Conservation (phyloP, 2,888 invertebrate species). For the Drosophila pegasa region DNA sequence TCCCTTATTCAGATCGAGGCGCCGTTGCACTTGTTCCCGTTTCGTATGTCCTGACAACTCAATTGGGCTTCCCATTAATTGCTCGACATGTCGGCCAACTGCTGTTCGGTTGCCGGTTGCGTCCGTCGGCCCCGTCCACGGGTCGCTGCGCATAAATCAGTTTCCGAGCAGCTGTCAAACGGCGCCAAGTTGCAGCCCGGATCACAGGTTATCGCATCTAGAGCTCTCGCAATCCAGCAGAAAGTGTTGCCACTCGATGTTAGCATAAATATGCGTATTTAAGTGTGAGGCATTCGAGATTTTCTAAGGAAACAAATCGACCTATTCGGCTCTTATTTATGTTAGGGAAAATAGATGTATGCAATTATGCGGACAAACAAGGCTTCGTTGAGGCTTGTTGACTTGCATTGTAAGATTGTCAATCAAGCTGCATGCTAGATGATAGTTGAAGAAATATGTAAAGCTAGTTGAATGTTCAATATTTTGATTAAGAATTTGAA, state of each 20-base stretch:
- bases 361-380: no score
- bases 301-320: no score
- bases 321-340: background rate
- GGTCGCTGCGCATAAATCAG: conserved; percentile 59
- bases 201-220: conserved; percentile 17
- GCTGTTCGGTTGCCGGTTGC: conserved; percentile 62
- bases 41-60: conserved; percentile 58
- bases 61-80: conserved; percentile 73
- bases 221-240: background rate
- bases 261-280: background rate
- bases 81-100: conserved; percentile 58
- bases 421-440: no score
- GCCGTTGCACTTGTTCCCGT: conserved; percentile 33
- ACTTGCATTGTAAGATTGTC: no score
- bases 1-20: conserved; percentile 33
- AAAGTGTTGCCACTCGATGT: background rate
- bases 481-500: no score
- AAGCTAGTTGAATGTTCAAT: no score
- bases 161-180: conserved; percentile 48
- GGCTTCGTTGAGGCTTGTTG: no score
- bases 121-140: conserved; percentile 1
- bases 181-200: conserved; percentile 50
- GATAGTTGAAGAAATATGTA: no score
- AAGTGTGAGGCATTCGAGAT: background rate
- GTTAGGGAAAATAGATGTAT: no score